Evolutionary conservation across 2,113 vertebrate species (phyloP), one percentile per base, ranked within the genome.

Genomic region (Gymnocephalus cernua): DNA sequence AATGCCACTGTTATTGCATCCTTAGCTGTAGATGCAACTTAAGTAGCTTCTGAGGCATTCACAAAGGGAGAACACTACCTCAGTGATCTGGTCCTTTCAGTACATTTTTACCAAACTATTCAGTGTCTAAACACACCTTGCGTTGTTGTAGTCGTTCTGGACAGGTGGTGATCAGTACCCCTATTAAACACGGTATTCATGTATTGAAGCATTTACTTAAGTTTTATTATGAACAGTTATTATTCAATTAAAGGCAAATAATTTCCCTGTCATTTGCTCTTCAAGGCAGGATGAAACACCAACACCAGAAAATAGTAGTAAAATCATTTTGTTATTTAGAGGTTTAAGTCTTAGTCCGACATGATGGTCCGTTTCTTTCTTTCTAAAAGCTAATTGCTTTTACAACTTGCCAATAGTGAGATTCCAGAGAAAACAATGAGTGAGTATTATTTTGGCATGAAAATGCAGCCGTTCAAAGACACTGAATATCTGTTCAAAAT

Each of bases 361-460:
- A 56, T 13, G 4, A 19, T n/a, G 16, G 53, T 66, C 53, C 25
- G 27, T 62, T 54, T 63, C 56, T n/a, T n/a, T n/a, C n/a, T n/a
- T n/a, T n/a, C n/a, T n/a, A n/a, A n/a, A n/a, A n/a, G n/a, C n/a
- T n/a, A 35, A 27, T 45, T 58, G 51, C 23, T 66, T 72, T 78
- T n/a, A 35, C 19, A 12, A 21, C 16, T 12, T 83, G 59, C 67
- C 79, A 63, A 13, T 50, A 23, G 13, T 19, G 15, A 25, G n/a
- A 65, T 23, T 32, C 51, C 50, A 53, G 58, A 23, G 32, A 59
- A 79, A 76, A 82, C 57, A 58, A 58, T 68, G 62, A 80, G 41
- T 72, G 41, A 71, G 44, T 65, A 21, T 41, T 27, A 74, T 69
- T 54, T 72, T 83, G 77, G 79, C 79, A 14, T 19, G 6, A 14